phyloP scores from a whole-genome alignment of 1,140 invertebrate genomes.

The Papilio glaucus region DNA sequence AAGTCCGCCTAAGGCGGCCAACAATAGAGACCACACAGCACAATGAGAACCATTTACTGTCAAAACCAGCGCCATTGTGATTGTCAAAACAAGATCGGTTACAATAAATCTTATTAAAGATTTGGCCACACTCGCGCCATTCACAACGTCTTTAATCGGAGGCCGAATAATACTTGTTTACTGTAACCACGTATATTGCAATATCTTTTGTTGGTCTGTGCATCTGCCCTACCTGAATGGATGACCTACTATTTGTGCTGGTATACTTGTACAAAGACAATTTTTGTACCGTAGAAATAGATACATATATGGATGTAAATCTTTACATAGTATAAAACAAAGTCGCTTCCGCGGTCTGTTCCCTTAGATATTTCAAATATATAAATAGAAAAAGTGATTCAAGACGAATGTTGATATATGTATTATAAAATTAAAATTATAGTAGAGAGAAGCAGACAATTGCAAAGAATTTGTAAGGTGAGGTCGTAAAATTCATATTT shows the following conservation, averaged over 20 bases:
- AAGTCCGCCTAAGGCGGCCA: constrained; percentile 44
- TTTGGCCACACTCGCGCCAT: constrained; percentile 54
- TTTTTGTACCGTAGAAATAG: background rate
- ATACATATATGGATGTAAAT: too few species aligned
- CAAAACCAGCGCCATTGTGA: constrained; percentile 53
- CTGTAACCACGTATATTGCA: constrained; percentile 41
- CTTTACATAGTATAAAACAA: too few species aligned
- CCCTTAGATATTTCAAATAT: too few species aligned
- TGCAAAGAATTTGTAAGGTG: too few species aligned
- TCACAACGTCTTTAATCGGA: constrained; percentile 49
- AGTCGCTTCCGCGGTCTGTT: too few species aligned
- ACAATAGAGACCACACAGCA: constrained; percentile 56
- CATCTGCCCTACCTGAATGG: constrained; percentile 54
- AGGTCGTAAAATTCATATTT: too few species aligned
- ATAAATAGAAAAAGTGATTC: too few species aligned
- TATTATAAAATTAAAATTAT: too few species aligned
- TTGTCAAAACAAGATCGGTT: constrained; percentile 72
- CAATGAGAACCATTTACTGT: constrained; percentile 56
- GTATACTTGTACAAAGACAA: background rate
- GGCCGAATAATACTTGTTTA: constrained; percentile 54
- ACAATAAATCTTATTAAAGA: constrained; percentile 73
- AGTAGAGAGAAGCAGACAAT: too few species aligned
- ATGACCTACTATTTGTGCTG: constrained; percentile 11
- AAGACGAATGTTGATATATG: too few species aligned
- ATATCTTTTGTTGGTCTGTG: constrained; percentile 47